Conservation (phyloP, 2,888 invertebrate genomes). For the Zonitis immaculata region DNA sequence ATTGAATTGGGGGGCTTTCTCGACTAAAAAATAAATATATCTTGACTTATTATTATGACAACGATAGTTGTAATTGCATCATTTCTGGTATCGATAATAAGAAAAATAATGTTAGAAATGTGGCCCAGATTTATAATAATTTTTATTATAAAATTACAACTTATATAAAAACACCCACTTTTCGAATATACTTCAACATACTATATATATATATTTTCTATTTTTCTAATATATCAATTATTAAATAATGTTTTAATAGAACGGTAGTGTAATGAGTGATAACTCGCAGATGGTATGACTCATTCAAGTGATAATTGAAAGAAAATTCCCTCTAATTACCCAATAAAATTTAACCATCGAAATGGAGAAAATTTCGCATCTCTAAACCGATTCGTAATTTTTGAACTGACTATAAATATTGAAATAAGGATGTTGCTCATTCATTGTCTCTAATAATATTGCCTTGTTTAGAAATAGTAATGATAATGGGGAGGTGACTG, state of each 20-base stretch:
- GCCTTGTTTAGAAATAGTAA: slow-evolving; percentile 14
- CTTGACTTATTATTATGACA: not conserved
- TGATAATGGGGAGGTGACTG: slow-evolving; percentile 10
- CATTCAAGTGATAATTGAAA: not conserved
- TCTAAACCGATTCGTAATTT: too few relatives aligned
- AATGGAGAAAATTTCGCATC: not conserved
- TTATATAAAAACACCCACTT: not conserved
- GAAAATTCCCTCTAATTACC: not conserved
- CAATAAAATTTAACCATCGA: not conserved
- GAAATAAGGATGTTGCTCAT: slow-evolving; percentile 30
- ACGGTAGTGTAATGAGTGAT: too few relatives aligned
- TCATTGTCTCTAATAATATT: slow-evolving; percentile 25
- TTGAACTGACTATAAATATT: too few relatives aligned
- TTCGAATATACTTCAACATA: too few relatives aligned
- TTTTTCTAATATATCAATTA: not conserved
- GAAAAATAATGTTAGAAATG: not conserved
- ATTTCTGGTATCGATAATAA: not conserved
- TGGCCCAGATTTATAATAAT: not conserved
- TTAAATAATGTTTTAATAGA: not conserved
- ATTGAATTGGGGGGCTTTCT: slow-evolving; percentile 36
- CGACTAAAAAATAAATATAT: slow-evolving; percentile 2
- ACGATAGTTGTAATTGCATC: not conserved
- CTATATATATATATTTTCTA: not conserved
- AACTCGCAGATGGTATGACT: slow-evolving; percentile 1
- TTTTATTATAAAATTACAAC: not conserved